Evolutionary conservation across 2,888 invertebrate species (phyloP).

Genomic region (Cloeon dipterum): DNA sequence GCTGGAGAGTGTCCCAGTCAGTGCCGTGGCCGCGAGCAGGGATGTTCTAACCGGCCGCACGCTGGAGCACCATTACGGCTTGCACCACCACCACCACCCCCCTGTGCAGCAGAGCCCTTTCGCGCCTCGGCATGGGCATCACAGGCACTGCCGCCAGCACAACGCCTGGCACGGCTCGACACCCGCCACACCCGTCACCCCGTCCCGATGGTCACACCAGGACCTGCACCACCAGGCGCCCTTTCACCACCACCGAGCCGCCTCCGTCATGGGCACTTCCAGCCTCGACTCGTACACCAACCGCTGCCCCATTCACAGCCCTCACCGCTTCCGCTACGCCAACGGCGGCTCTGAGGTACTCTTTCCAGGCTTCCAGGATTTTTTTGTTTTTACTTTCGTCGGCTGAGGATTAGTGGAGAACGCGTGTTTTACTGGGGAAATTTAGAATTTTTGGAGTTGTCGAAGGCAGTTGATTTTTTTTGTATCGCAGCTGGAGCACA

Average conservation of each 20-base stretch:
- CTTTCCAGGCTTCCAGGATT: too few relatives aligned
- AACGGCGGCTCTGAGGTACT: slow-evolving; percentile 23
- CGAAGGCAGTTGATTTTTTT: too few relatives aligned
- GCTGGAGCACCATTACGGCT: neutral
- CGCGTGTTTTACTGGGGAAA: too few relatives aligned
- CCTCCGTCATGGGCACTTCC: neutral
- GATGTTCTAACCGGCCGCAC: neutral
- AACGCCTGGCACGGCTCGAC: neutral
- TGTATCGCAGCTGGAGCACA: too few relatives aligned
- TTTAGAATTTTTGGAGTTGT: too few relatives aligned
- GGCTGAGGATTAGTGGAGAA: too few relatives aligned
- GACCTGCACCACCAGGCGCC: neutral
- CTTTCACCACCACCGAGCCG: neutral
- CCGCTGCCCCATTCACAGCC: slow-evolving; percentile 52
- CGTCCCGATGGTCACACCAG: neutral
- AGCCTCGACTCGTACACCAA: slow-evolving; percentile 1
- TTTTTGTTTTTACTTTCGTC: too few relatives aligned
- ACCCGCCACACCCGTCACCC: neutral
- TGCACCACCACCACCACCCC: too few relatives aligned
- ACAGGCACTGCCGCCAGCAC: too few relatives aligned
- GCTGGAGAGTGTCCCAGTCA: slow-evolving; percentile 14
- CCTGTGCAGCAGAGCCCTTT: too few relatives aligned
- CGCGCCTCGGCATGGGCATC: too few relatives aligned
- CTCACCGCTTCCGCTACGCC: slow-evolving; percentile 36
- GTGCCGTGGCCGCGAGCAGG: slow-evolving; percentile 5